Percentiles rank a stretch among this genome's conserved stretches.
These are phyloP conservation scores for Entomobrya multifasciata DNA, from an alignment of 2,888 invertebrate genomes.

Conservation along the genomic window DNA sequence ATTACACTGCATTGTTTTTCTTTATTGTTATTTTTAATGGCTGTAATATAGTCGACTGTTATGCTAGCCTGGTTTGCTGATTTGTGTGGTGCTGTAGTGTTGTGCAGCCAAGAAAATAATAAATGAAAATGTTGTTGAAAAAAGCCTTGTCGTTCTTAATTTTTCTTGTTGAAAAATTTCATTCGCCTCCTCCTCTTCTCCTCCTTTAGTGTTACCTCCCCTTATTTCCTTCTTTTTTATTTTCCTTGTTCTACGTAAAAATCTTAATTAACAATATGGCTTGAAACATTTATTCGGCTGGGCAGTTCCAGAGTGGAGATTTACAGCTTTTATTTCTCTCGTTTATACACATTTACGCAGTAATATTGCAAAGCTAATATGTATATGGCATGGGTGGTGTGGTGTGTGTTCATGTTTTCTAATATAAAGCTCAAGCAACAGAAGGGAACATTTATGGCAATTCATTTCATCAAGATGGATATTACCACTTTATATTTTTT, in stretches of 20 bases:
- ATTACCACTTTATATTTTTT: slow-evolving; percentile 26
- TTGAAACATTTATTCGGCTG: slow-evolving; percentile 28
- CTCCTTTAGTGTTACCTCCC: not conserved
- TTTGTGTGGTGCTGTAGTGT: not conserved
- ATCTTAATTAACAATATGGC: slow-evolving; percentile 45
- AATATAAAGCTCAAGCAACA: not conserved
- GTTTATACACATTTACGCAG: not conserved
- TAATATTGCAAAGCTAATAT: not conserved
- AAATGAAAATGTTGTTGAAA: slow-evolving; percentile 17
- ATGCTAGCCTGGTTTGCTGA: not conserved
- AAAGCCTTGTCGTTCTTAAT: slow-evolving; percentile 26
- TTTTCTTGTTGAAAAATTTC: slow-evolving; percentile 29
- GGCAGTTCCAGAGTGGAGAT: slow-evolving; percentile 19
- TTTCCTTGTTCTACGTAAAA: not conserved
- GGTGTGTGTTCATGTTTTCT: not conserved
- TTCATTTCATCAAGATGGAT: slow-evolving; percentile 34
- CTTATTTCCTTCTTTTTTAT: not conserved
- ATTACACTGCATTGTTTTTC: not conserved
- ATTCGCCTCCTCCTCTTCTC: not conserved
- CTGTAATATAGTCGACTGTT: not conserved
- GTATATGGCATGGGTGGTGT: not conserved
- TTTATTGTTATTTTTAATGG: slow-evolving; percentile 38
- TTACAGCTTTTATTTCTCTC: slow-evolving; percentile 8
- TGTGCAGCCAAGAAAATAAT: not conserved
- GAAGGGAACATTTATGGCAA: not conserved